Conservation (phyloP, 2,797 vertebrate genomes). For the Hybognathus amarus region DNA sequence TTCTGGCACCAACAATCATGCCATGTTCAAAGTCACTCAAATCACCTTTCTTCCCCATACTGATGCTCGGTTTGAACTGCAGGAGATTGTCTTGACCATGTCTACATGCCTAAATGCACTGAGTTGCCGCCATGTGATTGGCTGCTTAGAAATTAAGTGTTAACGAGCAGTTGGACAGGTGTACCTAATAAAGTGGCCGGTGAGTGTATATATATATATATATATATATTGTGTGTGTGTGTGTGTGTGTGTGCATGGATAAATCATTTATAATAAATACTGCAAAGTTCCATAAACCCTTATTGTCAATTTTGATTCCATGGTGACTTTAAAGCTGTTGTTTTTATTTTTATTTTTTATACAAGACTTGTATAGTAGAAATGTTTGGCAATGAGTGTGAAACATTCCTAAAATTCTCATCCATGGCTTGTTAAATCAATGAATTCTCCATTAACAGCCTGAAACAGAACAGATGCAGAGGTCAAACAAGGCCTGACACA, state of each 20-base stretch:
- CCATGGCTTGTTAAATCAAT: slow-evolving; percentile 49
- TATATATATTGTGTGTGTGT: too few species aligned
- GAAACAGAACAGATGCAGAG: slow-evolving; percentile 20
- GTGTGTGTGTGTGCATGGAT: neutral
- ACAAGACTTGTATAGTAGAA: slow-evolving; percentile 37
- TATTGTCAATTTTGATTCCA: neutral
- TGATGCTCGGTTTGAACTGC: too few species aligned
- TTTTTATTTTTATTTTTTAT: neutral
- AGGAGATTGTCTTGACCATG: too few species aligned
- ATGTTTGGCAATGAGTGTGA: slow-evolving; percentile 44
- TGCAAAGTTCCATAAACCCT: neutral
- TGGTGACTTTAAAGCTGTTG: neutral
- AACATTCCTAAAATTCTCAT: slow-evolving; percentile 53
- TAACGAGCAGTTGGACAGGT: too few species aligned
- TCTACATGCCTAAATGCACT: too few species aligned
- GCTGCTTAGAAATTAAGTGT: too few species aligned
- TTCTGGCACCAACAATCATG: too few species aligned
- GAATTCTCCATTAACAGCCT: slow-evolving; percentile 26
- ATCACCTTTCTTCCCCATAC: too few species aligned
- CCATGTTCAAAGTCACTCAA: too few species aligned
- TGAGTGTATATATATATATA: too few species aligned
- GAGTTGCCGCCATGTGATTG: too few species aligned
- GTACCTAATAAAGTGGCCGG: too few species aligned
- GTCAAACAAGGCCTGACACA: slow-evolving; percentile 19
- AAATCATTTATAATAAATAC: neutral